These are phyloP conservation scores for Helicolenus hilgendorfi DNA, from an alignment of 2,797 vertebrate species.

Conservation along the genomic window DNA sequence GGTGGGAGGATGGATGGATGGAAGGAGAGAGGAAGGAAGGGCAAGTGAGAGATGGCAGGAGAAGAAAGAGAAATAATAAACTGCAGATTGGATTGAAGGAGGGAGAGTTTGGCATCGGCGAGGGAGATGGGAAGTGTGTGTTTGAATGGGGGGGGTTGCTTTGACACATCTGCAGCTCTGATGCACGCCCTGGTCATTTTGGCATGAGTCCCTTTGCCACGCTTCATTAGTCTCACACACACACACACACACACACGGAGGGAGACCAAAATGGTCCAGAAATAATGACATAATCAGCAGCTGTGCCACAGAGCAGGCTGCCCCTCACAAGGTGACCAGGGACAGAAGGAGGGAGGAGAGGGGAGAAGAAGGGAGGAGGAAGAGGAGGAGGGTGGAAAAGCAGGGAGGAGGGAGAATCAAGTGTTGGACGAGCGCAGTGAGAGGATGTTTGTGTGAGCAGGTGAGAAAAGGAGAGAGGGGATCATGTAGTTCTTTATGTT, in stretches of 20 bases:
- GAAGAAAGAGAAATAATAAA: constrained; percentile 89
- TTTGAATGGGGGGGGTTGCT: constrained; percentile 62
- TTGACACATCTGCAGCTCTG: constrained; percentile 96
- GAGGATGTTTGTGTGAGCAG: constrained; percentile 54
- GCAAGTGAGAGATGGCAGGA: constrained; percentile 80
- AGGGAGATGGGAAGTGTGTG: constrained; percentile 82
- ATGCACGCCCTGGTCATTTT: constrained; percentile 94
- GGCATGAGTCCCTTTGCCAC: constrained; percentile 89
- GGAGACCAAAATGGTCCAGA: constrained; percentile 86
- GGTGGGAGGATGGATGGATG: constrained; percentile 83
- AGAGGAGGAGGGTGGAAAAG: constrained; percentile 74
- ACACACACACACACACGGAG: constrained; percentile 58
- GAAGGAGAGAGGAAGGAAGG: constrained; percentile 82
- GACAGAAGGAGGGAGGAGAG: constrained; percentile 86
- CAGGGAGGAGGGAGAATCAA: constrained; percentile 85
- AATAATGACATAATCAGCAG: constrained; percentile 99
- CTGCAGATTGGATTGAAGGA: constrained; percentile 85
- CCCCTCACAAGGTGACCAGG: constrained; percentile 97
- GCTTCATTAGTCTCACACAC: constrained; percentile 84
- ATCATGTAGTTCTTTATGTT: constrained; percentile 75
- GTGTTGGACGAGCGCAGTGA: constrained; percentile 22
- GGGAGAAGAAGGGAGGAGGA: constrained; percentile 42
- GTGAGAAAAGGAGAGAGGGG: constrained; percentile 55
- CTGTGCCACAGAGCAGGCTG: constrained; percentile 98
- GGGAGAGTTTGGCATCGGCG: constrained; percentile 92